Base-by-base conservation (phyloP, 2,797 vertebrate genomes). In the Esox masquinongy region DNA sequence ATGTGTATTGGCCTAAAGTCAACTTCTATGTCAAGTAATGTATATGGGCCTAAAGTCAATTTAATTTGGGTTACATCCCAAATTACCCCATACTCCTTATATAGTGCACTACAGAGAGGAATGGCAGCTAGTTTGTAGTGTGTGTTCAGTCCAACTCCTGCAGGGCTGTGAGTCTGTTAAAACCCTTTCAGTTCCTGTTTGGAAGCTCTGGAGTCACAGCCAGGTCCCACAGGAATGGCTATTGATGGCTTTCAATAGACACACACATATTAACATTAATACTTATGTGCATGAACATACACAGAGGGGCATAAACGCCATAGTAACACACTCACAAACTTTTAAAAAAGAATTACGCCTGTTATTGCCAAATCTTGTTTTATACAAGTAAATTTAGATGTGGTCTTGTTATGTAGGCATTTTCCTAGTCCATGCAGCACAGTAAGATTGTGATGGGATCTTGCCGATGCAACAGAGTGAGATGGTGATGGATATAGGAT, bases 121-220 rank as follows among this genome's bases (percentile, higher is more conserved):
- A n/a, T 64, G 29, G 59, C 19, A 61, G 16, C 39, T 36, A 72
- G 47, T 29, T 19, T 19, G 51, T 7, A 24, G 69, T 68, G 61
- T 79, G 47, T 56, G 51, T 56, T 56, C 19, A 56, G n/a, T 76
- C 73, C 29, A 74, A 75, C 76, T 87, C 84, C 86, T 85, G 82
- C 83, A 84, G 77, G 74, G 67, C 74, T 75, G 76, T 4, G 64
- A 85, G 81, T 67, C 82, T 77, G 80, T 82, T 86, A 69, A 86
- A 82, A 83, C 47, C 47, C 50, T 43, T 63, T 22, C n/a, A 80
- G 81, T 87, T 90, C 85, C 87, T 91, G 89, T 91, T 91, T 88
- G 89, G 80, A 80, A 83, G 80, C 76, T 80, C 68, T 77, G 82
- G 72, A 83, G 71, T 81, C 77, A 82, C 34, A 82, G 82, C 53